Base-by-base conservation (phyloP, 2,888 invertebrate species). In the Caenorhabditis zanzibari region DNA sequence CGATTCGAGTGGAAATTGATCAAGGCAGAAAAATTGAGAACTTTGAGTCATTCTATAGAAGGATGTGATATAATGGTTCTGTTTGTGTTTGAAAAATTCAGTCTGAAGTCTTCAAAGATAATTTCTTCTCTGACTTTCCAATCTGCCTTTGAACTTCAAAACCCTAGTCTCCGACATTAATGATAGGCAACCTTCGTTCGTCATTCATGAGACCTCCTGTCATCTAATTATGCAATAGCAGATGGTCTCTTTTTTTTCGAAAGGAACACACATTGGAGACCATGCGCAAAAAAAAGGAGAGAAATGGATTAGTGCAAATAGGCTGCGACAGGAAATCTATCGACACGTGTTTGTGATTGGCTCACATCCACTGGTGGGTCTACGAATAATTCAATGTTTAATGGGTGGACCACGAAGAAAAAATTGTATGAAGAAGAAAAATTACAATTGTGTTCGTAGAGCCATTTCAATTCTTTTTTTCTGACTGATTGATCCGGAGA, bases 201-300 rank as follows among this genome's bases (percentile, higher is more conserved):
- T 16, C 35, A n/a, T 49, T 49, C 59, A 47, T 44, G 10, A 44
- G 68, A 38, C 61, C 52, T 54, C 44, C 63, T 71, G 61, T 63
- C 69, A 69, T 77, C 26, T 6, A 63, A 54, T 69, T 77, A 69
- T 44, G 77, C 63, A 61, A 77, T 54, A 77, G 69, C 77, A 77
- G 77, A 77, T 69, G 77, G 69, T 54, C 69, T 44, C 35, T 54
- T 71, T 32, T 68, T 16, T 41, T 24, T 16, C 41, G 26, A 7
- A 38, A 28, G 52, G 61, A 61, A 22, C 59, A 52, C 26, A 58
- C 24, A 35, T 56, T 66, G 38, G 22, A 7, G 52, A 22, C 28
- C 58, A 58, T 4, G 10, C 49, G 59, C 24, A 44, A 28, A 52
- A 47, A 44, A 44, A 35, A 14, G 12, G 22, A 58, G 47, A 7